Base-by-base conservation (phyloP, 2,797 vertebrate genomes). In the Benthosema pterotum region DNA sequence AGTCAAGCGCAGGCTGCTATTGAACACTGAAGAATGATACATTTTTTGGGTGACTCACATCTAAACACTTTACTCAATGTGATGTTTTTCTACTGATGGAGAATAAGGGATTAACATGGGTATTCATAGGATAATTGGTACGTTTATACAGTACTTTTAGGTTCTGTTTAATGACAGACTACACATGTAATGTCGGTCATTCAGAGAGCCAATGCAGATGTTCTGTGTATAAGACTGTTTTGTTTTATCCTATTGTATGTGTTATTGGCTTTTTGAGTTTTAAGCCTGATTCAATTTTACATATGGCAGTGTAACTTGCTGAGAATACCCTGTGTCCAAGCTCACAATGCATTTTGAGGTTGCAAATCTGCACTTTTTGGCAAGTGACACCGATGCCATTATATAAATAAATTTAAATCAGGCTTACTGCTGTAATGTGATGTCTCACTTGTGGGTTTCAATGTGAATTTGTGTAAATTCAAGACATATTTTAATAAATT, bases 401-500 rank as follows among this genome's bases (percentile, higher is more conserved):
- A 38, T 38, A 38, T 9, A 9, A 38, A 9, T 38, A 38, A 11
- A 38, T 38, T 9, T 2, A 38, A 38, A 38, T 38, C 32, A 38
- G 32, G 32, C 9, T 18, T 28, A 17, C 11, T 43, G 0, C 45
- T 62, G 42, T 46, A 38, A 14, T 12, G 42, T 46, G 25, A 14
- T 12, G 32, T 11, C n/a, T 65, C 11, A 17, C 18, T 7, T 46
- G 7, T 68, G 28, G 17, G 42, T 2, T 60, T 72, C 12, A 42
- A 49, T 51, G 5, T 68, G 42, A 19, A 19, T n/a, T 2, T 42
- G 16, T 65, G 0, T 19, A n/a, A n/a, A n/a, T 65, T n/a, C 66
- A 7, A 60, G 63, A 78, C 17, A 42, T 66, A 55, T 80, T 77
- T 49, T 49, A 63, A 57, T 80, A 78, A 82, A 83, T 45, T 14